Evolutionary conservation across 2,113 vertebrate species (phyloP), one percentile per base, ranked within the genome.

Genomic region (Pangasianodon hypophthalmus): DNA sequence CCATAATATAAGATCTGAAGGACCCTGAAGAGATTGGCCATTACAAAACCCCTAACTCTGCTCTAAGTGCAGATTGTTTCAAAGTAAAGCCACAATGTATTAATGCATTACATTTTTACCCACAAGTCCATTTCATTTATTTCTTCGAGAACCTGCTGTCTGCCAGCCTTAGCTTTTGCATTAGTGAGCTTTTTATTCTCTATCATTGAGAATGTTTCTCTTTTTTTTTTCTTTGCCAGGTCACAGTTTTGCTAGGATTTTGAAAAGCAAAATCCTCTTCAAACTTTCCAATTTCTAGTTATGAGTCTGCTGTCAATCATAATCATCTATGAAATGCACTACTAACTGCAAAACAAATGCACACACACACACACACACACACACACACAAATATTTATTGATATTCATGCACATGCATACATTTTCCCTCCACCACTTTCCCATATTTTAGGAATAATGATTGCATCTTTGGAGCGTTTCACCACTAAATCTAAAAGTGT

Each of bases 91-190:
- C 88, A 92, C 92, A 94, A 93, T 84, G 50, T 92, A 92, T 93
- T 94, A 94, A 94, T 86, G 89, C 89, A 90, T 58, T 71, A 77
- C 26, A 52, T 54, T 71, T 44, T 41, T 86, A 88, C 82, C 88
- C 44, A 89, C 90, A 94, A 93, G 88, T 91, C 92, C 89, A 92
- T 93, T 93, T 94, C 90, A 91, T 93, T 94, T 92, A 87, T 82
- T 86, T 86, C 58, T 88, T 91, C 58, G 87, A 71, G 91, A 86
- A 84, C 77, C 77, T 41, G 6, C 86, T 90, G 90, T 90, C 85
- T 89, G 84, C 82, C 80, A 92, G 90, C 92, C 92, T 92, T 93
- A 93, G 90, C 58, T 84, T 93, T 94, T 92, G 87, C 91, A 93
- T 93, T 93, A 91, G 10, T 26, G 92, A 46, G 94, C 93, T 92